Percentiles rank a stretch among this genome's conserved stretches.
Evolutionary conservation across 2,113 vertebrate species (phyloP).

Genomic region (Pampusana beccarii): DNA sequence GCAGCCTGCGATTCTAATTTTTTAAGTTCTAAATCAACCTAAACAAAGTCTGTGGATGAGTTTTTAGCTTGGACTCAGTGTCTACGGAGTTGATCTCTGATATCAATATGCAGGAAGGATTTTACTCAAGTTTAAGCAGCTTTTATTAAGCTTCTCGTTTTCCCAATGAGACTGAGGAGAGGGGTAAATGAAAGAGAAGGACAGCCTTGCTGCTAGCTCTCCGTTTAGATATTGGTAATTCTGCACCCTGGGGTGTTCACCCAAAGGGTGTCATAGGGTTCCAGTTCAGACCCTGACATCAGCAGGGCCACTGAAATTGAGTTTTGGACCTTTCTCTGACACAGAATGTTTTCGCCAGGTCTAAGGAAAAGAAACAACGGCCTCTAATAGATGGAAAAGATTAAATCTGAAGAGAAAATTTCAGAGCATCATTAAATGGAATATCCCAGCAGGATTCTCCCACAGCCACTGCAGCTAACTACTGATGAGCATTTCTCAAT

Average conservation of each 20-base stretch:
- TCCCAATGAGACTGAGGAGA: conserved; percentile 14
- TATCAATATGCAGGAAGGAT: neutral
- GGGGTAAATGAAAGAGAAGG: neutral
- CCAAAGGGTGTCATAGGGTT: neutral
- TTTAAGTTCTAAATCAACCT: conserved; percentile 22
- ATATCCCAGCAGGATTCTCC: conserved; percentile 35
- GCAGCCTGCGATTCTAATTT: neutral
- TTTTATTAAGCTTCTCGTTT: conserved; percentile 33
- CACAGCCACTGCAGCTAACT: conserved; percentile 24
- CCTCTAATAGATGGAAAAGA: neutral
- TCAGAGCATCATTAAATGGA: neutral
- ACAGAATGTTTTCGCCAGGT: neutral
- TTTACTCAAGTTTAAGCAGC: conserved; percentile 28
- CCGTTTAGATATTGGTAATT: neutral
- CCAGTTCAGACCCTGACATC: neutral
- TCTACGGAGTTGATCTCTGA: neutral
- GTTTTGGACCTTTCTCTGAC: neutral
- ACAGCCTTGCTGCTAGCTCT: neutral
- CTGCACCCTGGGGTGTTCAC: neutral
- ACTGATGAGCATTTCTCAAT: neutral
- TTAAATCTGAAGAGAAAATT: neutral
- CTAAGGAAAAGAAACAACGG: neutral
- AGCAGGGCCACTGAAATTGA: neutral
- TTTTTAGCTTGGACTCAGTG: neutral
- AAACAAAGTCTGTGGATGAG: neutral